Evolutionary conservation across 2,797 vertebrate genomes (phyloP).

Genomic region (Artibeus jamaicensis): DNA sequence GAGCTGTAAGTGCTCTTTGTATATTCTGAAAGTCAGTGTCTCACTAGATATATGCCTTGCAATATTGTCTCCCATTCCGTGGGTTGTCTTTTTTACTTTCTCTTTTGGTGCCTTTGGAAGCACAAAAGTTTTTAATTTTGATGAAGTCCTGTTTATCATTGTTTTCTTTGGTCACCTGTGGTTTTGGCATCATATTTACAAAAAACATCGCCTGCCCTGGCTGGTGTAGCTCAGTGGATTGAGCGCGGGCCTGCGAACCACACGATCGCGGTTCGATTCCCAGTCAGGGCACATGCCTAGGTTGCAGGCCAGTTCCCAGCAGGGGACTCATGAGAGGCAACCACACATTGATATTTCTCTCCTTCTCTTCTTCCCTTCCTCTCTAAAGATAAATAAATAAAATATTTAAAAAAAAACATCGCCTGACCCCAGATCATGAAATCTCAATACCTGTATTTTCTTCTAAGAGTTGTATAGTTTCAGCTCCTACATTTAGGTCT

Average conservation of each 20-base stretch:
- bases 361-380: too few species aligned
- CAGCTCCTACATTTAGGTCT: neutral
- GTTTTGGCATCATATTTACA: neutral
- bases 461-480: neutral
- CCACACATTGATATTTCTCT: too few species aligned
- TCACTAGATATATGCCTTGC: neutral
- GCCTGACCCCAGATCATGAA: neutral
- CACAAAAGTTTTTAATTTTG: neutral
- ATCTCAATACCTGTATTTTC: neutral
- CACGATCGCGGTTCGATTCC: too few species aligned
- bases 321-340: too few species aligned
- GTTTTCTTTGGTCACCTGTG: neutral
- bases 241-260: too few species aligned
- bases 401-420: too few species aligned
- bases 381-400: too few species aligned
- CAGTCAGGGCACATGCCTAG: too few species aligned
- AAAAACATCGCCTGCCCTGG: neutral
- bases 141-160: neutral
- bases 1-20: neutral
- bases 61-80: conserved; percentile 6
- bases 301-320: too few species aligned
- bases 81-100: neutral
- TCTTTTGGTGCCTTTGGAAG: neutral
- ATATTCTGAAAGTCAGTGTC: neutral
- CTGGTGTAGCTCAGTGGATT: too few species aligned